Conservation (phyloP, 2,888 invertebrate genomes). For the Athalia rosae region DNA sequence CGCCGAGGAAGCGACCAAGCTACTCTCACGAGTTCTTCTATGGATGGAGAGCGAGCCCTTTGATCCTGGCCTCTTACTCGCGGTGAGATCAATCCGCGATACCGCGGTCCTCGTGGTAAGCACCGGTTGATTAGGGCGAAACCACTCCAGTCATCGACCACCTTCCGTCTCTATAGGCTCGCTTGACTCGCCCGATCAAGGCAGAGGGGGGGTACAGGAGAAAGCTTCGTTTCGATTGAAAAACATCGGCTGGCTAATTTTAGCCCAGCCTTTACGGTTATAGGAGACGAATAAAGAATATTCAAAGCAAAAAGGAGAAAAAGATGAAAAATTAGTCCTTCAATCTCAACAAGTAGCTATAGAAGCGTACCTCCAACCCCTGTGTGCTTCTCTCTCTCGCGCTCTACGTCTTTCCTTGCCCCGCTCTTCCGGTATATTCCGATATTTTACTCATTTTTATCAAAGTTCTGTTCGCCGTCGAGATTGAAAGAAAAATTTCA, state of each 20-base stretch:
- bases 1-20: conserved; percentile 70
- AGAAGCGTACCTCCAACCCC: not conserved
- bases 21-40: conserved; percentile 71
- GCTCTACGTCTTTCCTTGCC: not conserved
- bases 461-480: conserved; percentile 31
- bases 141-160: conserved; percentile 44
- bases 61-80: conserved; percentile 71
- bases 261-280: conserved; percentile 32
- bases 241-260: conserved; percentile 43
- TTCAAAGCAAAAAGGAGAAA: conserved; percentile 24
- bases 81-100: conserved; percentile 70
- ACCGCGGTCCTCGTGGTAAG: conserved; percentile 70
- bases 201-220: not conserved
- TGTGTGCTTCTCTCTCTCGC: not conserved
- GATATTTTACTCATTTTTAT: not conserved
- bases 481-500: not conserved
- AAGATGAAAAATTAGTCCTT: conserved; percentile 33
- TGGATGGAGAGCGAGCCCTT: conserved; percentile 75
- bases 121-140: conserved; percentile 47
- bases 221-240: conserved; percentile 30
- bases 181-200: conserved; percentile 30
- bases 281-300: conserved; percentile 35
- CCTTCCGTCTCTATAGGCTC: conserved; percentile 29
- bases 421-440: not conserved
- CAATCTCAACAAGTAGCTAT: conserved; percentile 36